phyloP scores from a whole-genome alignment of 2,113 vertebrate species.

The Drymodes brunneopygia region DNA sequence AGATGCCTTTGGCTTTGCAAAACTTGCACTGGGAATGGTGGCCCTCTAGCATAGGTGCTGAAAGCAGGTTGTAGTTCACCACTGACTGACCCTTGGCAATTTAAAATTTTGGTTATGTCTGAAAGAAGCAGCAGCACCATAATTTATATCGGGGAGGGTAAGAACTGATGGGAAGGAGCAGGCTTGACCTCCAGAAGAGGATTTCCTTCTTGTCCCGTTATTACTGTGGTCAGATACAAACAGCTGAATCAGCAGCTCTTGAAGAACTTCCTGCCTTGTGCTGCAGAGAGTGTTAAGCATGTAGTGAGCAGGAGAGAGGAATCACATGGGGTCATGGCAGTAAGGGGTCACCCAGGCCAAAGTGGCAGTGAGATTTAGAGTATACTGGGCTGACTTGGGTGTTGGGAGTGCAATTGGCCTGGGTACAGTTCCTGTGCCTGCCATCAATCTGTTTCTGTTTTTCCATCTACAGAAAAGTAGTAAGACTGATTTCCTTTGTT shows the following conservation, averaged over 20 bases:
- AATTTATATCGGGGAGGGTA: neutral
- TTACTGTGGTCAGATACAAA: neutral
- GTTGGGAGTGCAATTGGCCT: neutral
- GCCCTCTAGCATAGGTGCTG: neutral
- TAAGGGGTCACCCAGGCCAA: neutral
- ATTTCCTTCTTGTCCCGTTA: neutral
- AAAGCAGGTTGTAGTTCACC: neutral
- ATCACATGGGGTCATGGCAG: neutral
- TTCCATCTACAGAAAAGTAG: neutral
- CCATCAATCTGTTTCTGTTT: neutral
- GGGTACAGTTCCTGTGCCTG: neutral
- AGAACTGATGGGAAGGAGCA: neutral
- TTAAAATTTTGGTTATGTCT: neutral
- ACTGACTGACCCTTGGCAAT: neutral
- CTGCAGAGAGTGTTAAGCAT: neutral
- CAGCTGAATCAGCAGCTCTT: neutral
- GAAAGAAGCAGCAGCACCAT: neutral
- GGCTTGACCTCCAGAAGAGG: neutral
- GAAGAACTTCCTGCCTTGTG: neutral
- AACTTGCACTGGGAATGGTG: neutral
- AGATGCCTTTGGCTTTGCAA: neutral
- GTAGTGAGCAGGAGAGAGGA: neutral
- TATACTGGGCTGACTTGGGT: neutral
- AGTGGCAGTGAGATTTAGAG: neutral
- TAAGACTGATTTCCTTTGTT: neutral